These are phyloP conservation scores for Esox lucius DNA, from an alignment of 2,797 vertebrate species.

Conservation along the genomic window DNA sequence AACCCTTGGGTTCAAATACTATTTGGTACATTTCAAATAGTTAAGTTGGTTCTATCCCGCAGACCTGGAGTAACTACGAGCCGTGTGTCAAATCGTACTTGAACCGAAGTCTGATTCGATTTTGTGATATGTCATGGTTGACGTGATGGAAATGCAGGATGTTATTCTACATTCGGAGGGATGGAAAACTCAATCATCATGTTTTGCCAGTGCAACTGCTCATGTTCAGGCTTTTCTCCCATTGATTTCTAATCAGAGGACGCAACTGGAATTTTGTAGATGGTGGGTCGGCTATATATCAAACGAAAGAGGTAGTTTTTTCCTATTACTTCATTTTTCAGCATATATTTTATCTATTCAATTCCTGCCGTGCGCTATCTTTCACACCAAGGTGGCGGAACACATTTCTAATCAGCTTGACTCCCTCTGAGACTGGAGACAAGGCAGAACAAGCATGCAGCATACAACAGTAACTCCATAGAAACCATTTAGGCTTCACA, in stretches of 20 bases:
- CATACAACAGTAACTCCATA: not conserved
- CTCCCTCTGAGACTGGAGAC: not conserved
- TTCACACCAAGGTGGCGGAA: not conserved
- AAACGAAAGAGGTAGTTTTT: slow-evolving; percentile 9
- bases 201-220: slow-evolving; percentile 16
- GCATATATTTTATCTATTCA: not conserved
- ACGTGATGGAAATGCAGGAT: too few species aligned
- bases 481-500: not conserved
- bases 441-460: not conserved
- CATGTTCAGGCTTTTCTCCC: slow-evolving; percentile 10
- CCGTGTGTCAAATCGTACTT: too few species aligned
- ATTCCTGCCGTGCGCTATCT: not conserved
- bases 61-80: too few species aligned
- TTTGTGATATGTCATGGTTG: too few species aligned
- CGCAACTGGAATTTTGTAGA: slow-evolving; percentile 14
- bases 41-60: too few species aligned
- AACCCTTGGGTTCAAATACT: too few species aligned
- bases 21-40: too few species aligned
- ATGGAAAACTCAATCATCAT: slow-evolving; percentile 34
- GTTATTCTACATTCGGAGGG: slow-evolving; percentile 37
- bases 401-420: not conserved
- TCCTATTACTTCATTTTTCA: not conserved
- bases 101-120: too few species aligned
- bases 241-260: slow-evolving; percentile 48
- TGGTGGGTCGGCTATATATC: not conserved